Percentiles rank a stretch among this genome's conserved stretches.
Conservation (phyloP, 2,888 invertebrate genomes). For the Cryptocephalus primarius region DNA sequence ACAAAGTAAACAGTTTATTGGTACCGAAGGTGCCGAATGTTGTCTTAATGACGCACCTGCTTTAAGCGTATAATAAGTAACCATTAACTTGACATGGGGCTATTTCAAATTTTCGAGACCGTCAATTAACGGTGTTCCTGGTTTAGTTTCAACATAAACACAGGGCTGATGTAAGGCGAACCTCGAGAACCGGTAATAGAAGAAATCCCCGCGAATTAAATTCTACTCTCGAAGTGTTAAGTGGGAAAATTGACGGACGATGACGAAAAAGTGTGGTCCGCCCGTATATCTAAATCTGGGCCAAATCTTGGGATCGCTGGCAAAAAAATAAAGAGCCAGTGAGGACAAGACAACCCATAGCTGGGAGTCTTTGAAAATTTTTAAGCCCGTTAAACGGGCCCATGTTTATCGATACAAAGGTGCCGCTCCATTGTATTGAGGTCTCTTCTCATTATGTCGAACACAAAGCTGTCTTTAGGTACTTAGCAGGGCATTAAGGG, state of each 20-base stretch:
- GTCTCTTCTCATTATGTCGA: conserved; percentile 24
- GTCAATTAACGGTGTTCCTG: too few relatives aligned
- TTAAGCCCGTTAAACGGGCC: conserved; percentile 12
- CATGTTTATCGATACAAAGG: conserved; percentile 23
- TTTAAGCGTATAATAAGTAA: too few relatives aligned
- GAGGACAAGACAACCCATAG: conserved; percentile 3
- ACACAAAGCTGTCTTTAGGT: conserved; percentile 18
- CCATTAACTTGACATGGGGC: too few relatives aligned
- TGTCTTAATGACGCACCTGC: too few relatives aligned
- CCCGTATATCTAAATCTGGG: neutral
- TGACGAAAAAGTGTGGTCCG: too few relatives aligned
- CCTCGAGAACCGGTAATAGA: neutral
- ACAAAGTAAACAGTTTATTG: too few relatives aligned
- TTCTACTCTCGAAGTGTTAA: too few relatives aligned
- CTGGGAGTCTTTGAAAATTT: conserved; percentile 3
- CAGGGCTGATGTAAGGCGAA: too few relatives aligned
- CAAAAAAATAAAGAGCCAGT: neutral
- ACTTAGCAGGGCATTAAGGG: conserved; percentile 24
- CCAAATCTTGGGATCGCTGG: neutral
- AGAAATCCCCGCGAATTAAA: too few relatives aligned
- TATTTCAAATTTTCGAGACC: too few relatives aligned
- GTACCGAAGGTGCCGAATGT: too few relatives aligned
- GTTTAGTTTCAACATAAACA: too few relatives aligned
- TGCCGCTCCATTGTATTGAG: conserved; percentile 23
- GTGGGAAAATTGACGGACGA: neutral